Conservation (phyloP, 2,888 invertebrate genomes). For the Archaeoteleia sp. region DNA sequence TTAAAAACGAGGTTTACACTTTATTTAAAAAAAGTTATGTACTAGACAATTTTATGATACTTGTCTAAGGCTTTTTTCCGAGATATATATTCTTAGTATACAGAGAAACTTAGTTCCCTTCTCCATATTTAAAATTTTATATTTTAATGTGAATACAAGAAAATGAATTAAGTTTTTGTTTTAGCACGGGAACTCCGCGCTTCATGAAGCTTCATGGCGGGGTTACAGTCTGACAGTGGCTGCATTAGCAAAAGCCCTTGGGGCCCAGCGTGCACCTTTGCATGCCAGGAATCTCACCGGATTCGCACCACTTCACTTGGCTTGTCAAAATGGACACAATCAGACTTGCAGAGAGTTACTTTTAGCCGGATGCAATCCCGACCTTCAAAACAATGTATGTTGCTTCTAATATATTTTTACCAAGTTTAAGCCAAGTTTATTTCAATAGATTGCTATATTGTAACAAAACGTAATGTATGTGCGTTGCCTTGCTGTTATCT, state of each 20-base stretch:
- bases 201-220: slow-evolving; percentile 97
- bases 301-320: slow-evolving; percentile 94
- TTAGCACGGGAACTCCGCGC: slow-evolving; percentile 94
- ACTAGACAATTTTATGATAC: too few species aligned
- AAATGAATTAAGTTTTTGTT: slow-evolving; percentile 55
- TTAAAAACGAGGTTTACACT: too few species aligned
- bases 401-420: neutral
- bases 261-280: slow-evolving; percentile 80
- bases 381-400: slow-evolving; percentile 91
- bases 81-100: too few species aligned
- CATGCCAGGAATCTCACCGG: slow-evolving; percentile 87
- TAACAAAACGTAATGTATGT: neutral
- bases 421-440: neutral
- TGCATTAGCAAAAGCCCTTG: slow-evolving; percentile 81
- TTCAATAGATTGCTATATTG: neutral
- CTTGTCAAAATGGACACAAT: slow-evolving; percentile 97
- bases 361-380: slow-evolving; percentile 90
- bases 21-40: too few species aligned
- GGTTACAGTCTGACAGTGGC: slow-evolving; percentile 92
- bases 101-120: too few species aligned
- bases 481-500: too few species aligned
- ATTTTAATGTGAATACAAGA: neutral
- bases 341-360: slow-evolving; percentile 93
- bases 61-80: too few species aligned
- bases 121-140: too few species aligned